A percentile compares a stretch with the other conserved stretches of the same genome.
phyloP scores from a whole-genome alignment of 2,888 invertebrate species.

The Sphaerophoria rueppellii region DNA sequence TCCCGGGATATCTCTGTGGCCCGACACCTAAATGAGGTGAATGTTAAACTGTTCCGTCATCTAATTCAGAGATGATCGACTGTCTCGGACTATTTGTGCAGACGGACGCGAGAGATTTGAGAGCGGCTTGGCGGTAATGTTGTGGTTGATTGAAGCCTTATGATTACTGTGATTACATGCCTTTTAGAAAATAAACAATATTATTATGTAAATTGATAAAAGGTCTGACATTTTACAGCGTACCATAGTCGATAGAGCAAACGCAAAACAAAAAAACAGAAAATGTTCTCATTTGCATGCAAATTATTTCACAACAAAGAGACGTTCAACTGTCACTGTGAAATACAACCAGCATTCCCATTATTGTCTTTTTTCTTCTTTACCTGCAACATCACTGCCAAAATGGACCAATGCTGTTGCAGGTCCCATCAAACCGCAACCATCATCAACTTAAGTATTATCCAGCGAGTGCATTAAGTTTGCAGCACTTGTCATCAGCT shows the following conservation, averaged over 20 bases:
- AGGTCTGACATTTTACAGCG: conserved; percentile 31
- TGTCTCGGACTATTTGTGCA: no score
- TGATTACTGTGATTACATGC: no score
- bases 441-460: conserved; percentile 31
- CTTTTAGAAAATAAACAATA: no score
- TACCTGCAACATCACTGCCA: neutral
- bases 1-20: no score
- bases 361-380: conserved; percentile 27
- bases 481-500: conserved; percentile 60
- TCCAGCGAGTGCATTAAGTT: conserved; percentile 15
- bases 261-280: neutral
- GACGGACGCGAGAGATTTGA: no score
- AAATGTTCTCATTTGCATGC: conserved; percentile 28
- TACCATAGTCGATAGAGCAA: neutral
- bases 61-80: no score
- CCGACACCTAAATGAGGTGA: no score
- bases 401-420: conserved; percentile 25
- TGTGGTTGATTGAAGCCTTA: no score
- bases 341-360: conserved; percentile 35
- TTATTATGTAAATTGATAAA: conserved; percentile 36
- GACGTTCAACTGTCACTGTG: conserved; percentile 44
- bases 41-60: no score
- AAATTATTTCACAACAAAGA: conserved; percentile 42
- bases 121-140: no score
- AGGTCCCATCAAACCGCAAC: conserved; percentile 3